Conservation (phyloP, 2,888 invertebrate genomes). For the Carpatolechia fugitivella region DNA sequence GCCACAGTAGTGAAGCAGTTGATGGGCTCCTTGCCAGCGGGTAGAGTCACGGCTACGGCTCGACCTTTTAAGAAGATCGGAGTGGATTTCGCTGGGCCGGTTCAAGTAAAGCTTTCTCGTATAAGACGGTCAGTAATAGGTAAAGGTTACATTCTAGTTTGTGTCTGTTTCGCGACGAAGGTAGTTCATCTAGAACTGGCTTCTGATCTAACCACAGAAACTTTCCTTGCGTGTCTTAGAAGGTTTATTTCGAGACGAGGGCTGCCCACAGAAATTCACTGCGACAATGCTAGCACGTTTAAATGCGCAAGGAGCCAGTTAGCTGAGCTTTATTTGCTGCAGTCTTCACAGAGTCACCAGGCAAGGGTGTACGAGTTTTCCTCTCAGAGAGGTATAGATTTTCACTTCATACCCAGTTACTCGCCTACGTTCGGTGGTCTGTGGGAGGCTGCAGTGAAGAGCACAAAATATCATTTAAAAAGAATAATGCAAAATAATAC, state of each 20-base stretch:
- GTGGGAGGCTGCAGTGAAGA: no score
- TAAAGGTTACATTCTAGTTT: not conserved
- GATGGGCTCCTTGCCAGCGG: not conserved
- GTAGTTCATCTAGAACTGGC: slow-evolving; percentile 9
- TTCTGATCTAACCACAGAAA: slow-evolving; percentile 5
- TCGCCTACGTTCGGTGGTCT: no score
- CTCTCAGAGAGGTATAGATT: not conserved
- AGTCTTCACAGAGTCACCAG: not conserved
- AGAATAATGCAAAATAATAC: not conserved
- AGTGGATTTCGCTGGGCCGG: not conserved
- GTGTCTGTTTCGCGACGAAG: not conserved
- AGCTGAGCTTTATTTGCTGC: not conserved
- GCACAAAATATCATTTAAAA: slow-evolving; percentile 10
- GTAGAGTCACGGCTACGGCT: not conserved
- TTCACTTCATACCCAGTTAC: no score
- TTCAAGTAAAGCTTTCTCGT: not conserved
- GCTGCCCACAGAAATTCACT: slow-evolving; percentile 4
- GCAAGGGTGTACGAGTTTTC: not conserved
- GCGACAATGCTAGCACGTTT: not conserved
- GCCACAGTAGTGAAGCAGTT: not conserved
- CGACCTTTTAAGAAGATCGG: not conserved
- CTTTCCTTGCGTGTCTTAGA: slow-evolving; percentile 10
- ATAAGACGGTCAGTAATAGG: not conserved
- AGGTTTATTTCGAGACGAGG: slow-evolving; percentile 4
- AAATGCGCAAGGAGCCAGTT: not conserved